phyloP scores from a whole-genome alignment of 2,797 vertebrate genomes.

The Rhincodon typus region DNA sequence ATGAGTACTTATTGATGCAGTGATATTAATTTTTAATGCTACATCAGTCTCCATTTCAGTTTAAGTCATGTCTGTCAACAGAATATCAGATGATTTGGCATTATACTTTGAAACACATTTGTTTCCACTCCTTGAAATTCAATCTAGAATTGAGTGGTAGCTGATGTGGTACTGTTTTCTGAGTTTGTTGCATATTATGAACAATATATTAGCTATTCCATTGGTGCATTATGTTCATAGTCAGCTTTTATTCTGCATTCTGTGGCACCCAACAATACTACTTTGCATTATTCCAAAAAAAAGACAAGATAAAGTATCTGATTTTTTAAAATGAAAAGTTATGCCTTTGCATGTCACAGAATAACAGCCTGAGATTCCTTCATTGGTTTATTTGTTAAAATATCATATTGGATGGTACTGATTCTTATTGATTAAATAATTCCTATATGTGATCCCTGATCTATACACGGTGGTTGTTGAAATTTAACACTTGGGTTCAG shows the following conservation, averaged over 20 bases:
- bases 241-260: background rate
- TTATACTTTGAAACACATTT: background rate
- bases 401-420: background rate
- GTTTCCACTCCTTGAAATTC: background rate
- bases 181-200: background rate
- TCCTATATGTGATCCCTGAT: background rate
- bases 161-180: background rate
- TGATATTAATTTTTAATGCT: background rate
- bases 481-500: too few relatives aligned
- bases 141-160: background rate
- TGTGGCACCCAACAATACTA: background rate
- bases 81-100: background rate
- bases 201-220: background rate
- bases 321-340: background rate
- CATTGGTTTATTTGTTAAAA: too few relatives aligned
- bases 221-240: background rate
- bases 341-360: background rate
- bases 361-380: background rate
- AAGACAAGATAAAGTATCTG: background rate
- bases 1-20: background rate
- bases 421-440: background rate
- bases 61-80: constrained; percentile 2
- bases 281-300: background rate
- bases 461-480: too few relatives aligned
- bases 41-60: background rate